A percentile compares a stretch with the other conserved stretches of the same genome.
Evolutionary conservation across 2,888 invertebrate genomes (phyloP).

Genomic region (Salticus scenicus): DNA sequence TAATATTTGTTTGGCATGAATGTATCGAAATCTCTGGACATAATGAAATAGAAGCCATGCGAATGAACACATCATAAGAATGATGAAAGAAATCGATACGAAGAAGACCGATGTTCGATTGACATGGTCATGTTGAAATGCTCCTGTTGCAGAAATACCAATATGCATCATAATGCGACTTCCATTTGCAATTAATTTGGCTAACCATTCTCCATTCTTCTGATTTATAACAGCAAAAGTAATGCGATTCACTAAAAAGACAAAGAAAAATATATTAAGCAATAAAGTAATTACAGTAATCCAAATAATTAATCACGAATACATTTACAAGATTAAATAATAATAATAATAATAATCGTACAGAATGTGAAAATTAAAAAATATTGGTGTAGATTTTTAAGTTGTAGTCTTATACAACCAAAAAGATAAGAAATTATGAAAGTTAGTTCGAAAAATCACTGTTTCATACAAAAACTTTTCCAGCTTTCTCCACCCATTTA

Average conservation of each 20-base stretch:
- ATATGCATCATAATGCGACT: constrained; percentile 82
- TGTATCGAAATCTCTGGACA: constrained; percentile 93
- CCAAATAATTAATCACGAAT: no score
- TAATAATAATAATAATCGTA: no score
- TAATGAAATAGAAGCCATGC: constrained; percentile 98
- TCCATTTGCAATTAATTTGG: constrained; percentile 82
- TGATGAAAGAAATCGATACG: constrained; percentile 95
- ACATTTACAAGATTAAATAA: no score
- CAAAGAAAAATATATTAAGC: constrained; percentile 36
- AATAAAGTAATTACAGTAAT: no score
- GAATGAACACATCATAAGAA: constrained; percentile 94
- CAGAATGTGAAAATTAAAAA: no score
- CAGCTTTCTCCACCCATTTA: no score
- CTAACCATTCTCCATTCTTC: constrained; percentile 85
- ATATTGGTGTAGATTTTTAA: no score
- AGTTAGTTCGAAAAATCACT: no score
- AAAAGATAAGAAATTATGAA: no score
- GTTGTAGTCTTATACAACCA: no score
- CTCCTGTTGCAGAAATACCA: constrained; percentile 81
- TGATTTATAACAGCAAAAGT: constrained; percentile 88
- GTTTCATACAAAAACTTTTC: no score
- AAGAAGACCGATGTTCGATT: constrained; percentile 93
- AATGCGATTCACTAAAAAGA: constrained; percentile 81
- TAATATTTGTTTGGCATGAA: constrained; percentile 94
- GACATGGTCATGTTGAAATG: constrained; percentile 81